Conservation (phyloP, 1,140 invertebrate species). For the Watersipora subatra region DNA sequence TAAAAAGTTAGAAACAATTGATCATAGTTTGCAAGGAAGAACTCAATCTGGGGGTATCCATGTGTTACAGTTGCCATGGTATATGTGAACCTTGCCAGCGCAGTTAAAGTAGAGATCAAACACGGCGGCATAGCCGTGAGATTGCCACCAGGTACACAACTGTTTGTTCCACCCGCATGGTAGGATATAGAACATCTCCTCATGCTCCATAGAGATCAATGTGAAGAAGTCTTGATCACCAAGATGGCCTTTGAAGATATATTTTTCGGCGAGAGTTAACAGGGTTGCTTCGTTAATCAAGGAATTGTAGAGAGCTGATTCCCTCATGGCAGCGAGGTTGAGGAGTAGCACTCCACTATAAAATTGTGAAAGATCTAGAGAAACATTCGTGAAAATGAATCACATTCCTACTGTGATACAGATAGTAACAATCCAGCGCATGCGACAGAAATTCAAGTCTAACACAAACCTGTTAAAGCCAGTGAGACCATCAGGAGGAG, state of each 20-base stretch:
- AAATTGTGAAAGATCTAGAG: constrained; percentile 57
- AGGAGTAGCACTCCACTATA: constrained; percentile 69
- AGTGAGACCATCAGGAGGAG: too few relatives aligned
- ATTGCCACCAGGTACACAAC: constrained; percentile 68
- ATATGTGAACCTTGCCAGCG: constrained; percentile 54
- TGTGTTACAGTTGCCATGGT: constrained; percentile 75
- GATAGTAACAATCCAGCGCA: too few relatives aligned
- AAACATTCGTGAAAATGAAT: too few relatives aligned
- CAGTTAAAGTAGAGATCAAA: constrained; percentile 64
- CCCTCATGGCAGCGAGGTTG: constrained; percentile 52
- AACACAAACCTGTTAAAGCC: too few relatives aligned
- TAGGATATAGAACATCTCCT: constrained; percentile 58
- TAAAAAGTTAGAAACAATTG: too few relatives aligned
- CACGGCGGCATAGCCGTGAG: constrained; percentile 60
- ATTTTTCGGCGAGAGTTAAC: constrained; percentile 54
- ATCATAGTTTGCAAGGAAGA: too few relatives aligned
- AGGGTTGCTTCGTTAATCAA: constrained; percentile 48
- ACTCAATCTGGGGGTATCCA: too few relatives aligned
- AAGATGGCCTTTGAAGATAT: constrained; percentile 58
- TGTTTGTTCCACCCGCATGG: constrained; percentile 73
- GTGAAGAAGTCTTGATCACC: constrained; percentile 81
- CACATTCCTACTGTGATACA: too few relatives aligned
- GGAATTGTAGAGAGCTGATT: constrained; percentile 48
- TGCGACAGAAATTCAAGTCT: too few relatives aligned
- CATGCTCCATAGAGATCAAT: constrained; percentile 56